Evolutionary conservation across 2,888 invertebrate genomes (phyloP), one percentile per base, ranked within the genome.

Genomic region (Parelbella ahira): DNA sequence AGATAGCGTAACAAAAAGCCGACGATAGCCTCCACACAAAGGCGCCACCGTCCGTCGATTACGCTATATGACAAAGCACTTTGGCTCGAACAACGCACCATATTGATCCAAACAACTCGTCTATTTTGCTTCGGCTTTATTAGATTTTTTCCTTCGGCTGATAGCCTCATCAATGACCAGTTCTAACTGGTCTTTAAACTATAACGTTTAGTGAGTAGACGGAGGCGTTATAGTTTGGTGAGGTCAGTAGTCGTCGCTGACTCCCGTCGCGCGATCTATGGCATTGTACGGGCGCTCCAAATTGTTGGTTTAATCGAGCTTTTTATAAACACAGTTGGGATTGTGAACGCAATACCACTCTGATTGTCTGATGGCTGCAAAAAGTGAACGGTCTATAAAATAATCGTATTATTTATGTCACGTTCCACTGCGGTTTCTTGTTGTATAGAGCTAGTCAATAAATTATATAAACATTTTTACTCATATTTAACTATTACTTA

Each of bases 11-110:
- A 79, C 70, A 86, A 87, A 87, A 86, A 86, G 63, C 65, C 69
- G 83, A 69, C 74, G 83, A 84, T 78, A 76, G 78, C 54, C 60
- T 47, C 61, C 54, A 54, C 60, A 80, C 86, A 87, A 87, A 82
- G 83, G 73, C 79, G 83, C 86, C 83, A 81, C 80, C 80, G 80
- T 72, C 75, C 63, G 70, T 87, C 83, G 83, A 87, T 86, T 87
- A 86, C 81, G 73, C 75, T 73, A 78, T 86, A 86, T 87, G 87
- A 86, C 87, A 80, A 79, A 75, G 87, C 87, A 78, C 68, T 84
- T 84, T 82, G 70, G 60, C 65, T 58, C 54, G 73, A 74, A 78
- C 79, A 79, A 80, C 83, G 75, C 81, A 68, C 84, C 86, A 87
- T 87, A 87, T 86, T 84, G 86, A 86, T 86, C 86, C 86, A 79